Evolutionary conservation across 2,797 vertebrate species (phyloP).

Genomic region (Lacerta agilis): DNA sequence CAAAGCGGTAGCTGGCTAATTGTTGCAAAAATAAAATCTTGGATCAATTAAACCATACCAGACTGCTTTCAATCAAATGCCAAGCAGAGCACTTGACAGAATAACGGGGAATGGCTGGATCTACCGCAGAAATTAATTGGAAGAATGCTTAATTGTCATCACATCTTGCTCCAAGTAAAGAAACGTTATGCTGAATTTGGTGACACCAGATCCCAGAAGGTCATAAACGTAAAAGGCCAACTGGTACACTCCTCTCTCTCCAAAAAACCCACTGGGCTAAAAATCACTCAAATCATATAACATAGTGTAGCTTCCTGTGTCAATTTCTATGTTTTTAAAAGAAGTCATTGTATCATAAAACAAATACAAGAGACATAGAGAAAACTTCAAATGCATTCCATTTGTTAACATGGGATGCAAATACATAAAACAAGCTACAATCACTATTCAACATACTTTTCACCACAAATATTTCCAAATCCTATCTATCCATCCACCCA

Average conservation of each 20-base stretch:
- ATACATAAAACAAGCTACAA: neutral
- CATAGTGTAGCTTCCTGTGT: neutral
- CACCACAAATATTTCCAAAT: neutral
- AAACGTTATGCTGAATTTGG: constrained; percentile 16
- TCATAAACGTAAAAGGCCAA: neutral
- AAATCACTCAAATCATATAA: neutral
- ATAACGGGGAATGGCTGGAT: constrained; percentile 42
- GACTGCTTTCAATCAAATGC: constrained; percentile 47
- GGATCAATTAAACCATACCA: constrained; percentile 58
- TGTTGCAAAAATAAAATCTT: constrained; percentile 48
- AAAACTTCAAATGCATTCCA: no score
- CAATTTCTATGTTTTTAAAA: neutral
- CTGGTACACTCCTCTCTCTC: neutral
- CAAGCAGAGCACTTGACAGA: constrained; percentile 47
- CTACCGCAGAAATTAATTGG: constrained; percentile 54
- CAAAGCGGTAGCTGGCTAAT: constrained; percentile 47
- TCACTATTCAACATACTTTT: neutral
- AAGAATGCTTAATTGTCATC: constrained; percentile 37
- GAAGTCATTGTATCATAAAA: neutral
- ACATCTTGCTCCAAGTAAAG: constrained; percentile 51
- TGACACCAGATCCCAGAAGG: neutral
- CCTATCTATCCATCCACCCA: neutral
- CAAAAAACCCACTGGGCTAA: neutral
- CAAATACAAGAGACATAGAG: neutral
- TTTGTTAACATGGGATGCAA: neutral